These are phyloP conservation scores for Nebria salina DNA, from an alignment of 2,888 invertebrate species.

Conservation along the genomic window DNA sequence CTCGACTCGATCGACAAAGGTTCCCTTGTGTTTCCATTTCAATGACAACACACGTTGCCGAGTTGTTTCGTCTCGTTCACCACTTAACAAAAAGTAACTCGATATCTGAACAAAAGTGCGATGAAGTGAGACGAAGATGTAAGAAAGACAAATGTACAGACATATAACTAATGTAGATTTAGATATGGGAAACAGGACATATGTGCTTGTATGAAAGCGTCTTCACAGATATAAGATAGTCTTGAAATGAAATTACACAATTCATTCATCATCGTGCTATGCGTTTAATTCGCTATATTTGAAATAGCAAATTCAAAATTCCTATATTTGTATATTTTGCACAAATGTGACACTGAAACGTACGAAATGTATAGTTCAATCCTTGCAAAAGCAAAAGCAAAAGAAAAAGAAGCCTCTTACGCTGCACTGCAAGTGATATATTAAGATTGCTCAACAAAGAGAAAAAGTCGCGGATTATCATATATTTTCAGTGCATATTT, in stretches of 20 bases:
- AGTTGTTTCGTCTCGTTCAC: not conserved
- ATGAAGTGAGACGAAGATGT: conserved; percentile 19
- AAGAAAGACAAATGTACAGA: conserved; percentile 35
- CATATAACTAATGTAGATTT: conserved; percentile 43
- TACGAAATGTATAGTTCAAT: too few relatives aligned
- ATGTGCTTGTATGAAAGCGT: not conserved
- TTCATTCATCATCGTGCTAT: too few relatives aligned
- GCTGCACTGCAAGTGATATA: conserved; percentile 10
- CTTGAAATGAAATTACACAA: too few relatives aligned
- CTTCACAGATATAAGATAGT: too few relatives aligned
- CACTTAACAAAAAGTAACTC: conserved; percentile 24
- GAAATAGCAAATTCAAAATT: too few relatives aligned
- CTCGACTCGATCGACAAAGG: not conserved
- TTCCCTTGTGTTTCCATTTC: conserved; percentile 24
- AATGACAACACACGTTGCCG: conserved; percentile 1
- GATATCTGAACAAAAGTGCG: conserved; percentile 9
- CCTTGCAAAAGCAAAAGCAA: too few relatives aligned
- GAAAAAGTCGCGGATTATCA: conserved; percentile 14
- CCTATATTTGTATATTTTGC: too few relatives aligned
- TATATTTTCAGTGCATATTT: conserved; percentile 13
- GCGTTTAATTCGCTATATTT: too few relatives aligned
- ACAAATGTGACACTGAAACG: too few relatives aligned
- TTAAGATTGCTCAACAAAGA: conserved; percentile 2
- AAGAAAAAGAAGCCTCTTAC: not conserved
- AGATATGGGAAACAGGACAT: conserved; percentile 35